Percentiles rank a stretch among this genome's conserved stretches.
Conservation (phyloP, 2,113 vertebrate species). For the Mobula birostris region DNA sequence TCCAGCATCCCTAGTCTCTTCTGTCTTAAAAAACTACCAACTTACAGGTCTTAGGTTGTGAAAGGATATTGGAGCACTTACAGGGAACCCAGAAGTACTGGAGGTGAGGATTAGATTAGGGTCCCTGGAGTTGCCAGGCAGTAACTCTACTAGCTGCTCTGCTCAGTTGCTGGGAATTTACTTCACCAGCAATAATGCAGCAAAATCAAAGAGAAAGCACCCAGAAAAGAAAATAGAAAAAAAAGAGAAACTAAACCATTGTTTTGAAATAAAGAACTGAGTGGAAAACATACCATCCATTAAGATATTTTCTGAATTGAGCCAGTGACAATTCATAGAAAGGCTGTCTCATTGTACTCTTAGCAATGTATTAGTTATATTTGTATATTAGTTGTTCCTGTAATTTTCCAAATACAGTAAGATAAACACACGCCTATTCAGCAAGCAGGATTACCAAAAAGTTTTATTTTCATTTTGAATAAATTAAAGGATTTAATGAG, state of each 20-base stretch:
- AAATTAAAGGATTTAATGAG: background rate
- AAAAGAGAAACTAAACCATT: background rate
- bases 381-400: background rate
- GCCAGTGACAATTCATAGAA: background rate
- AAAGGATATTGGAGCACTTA: too few relatives aligned
- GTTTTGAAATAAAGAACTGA: background rate
- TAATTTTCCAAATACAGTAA: background rate
- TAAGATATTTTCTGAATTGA: background rate
- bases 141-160: too few relatives aligned
- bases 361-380: background rate
- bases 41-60: too few relatives aligned
- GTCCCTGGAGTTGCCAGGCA: too few relatives aligned
- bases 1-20: too few relatives aligned
- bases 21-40: too few relatives aligned
- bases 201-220: background rate
- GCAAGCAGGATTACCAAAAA: background rate
- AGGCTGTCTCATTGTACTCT: background rate
- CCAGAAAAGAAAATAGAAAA: background rate
- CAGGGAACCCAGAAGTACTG: too few relatives aligned
- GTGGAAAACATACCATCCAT: background rate
- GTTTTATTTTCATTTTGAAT: background rate
- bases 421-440: background rate
- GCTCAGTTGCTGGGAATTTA: background rate
- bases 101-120: too few relatives aligned
- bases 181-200: background rate